Conservation (phyloP, 2,797 vertebrate species). For the Notolabrus celidotus region DNA sequence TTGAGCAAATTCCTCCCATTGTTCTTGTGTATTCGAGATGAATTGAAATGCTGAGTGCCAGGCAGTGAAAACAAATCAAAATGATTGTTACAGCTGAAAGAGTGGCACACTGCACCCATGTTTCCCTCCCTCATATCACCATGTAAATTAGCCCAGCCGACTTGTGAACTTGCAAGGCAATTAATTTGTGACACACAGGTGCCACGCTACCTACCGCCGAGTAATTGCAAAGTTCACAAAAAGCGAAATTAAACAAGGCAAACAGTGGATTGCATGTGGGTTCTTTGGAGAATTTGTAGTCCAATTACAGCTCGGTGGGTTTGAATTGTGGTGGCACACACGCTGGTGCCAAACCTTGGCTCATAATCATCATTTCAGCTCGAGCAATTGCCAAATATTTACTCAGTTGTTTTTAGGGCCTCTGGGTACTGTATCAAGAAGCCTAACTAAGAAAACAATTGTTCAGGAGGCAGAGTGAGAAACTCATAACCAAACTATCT, state of each 20-base stretch:
- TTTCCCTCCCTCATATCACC: constrained; percentile 37
- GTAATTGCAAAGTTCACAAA: constrained; percentile 73
- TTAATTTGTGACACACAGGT: constrained; percentile 69
- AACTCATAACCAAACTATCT: constrained; percentile 58
- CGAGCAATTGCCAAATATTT: constrained; percentile 71
- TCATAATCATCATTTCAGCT: constrained; percentile 67
- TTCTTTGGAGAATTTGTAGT: constrained; percentile 66
- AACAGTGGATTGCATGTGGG: constrained; percentile 38
- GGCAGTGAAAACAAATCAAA: constrained; percentile 69
- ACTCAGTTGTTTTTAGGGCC: constrained; percentile 64
- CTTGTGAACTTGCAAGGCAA: constrained; percentile 65
- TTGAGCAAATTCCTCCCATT: constrained; percentile 70
- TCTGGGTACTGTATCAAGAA: constrained; percentile 64
- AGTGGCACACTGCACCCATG: constrained; percentile 46
- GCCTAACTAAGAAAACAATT: constrained; percentile 69
- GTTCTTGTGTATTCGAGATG: constrained; percentile 69
- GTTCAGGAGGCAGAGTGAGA: constrained; percentile 57
- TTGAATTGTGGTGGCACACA: constrained; percentile 50
- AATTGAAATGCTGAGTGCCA: constrained; percentile 65
- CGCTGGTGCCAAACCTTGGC: constrained; percentile 55
- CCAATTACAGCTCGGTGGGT: constrained; percentile 68
- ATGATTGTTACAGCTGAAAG: constrained; percentile 72
- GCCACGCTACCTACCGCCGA: constrained; percentile 37
- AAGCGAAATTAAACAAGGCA: constrained; percentile 68
- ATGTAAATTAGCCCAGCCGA: constrained; percentile 63